Evolutionary conservation across 2,888 invertebrate species (phyloP).

Genomic region (Drosophila mulleri): DNA sequence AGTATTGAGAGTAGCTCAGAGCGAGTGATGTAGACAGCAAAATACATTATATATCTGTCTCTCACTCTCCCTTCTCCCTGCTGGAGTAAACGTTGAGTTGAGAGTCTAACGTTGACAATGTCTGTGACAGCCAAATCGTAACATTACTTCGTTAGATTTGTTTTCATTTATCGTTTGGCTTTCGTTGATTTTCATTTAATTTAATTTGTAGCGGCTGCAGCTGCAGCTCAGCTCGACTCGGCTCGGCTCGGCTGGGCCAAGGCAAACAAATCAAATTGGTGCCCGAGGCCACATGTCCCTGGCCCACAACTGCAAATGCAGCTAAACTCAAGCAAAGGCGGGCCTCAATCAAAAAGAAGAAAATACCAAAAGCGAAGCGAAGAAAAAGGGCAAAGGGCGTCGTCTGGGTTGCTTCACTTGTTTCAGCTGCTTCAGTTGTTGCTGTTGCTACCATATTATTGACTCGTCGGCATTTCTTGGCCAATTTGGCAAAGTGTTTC

Average conservation of each 20-base stretch:
- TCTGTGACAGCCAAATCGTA: conserved; percentile 22
- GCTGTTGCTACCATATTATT: conserved; percentile 42
- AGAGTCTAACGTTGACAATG: conserved; percentile 2
- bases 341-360: conserved; percentile 20
- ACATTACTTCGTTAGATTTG: conserved; percentile 39
- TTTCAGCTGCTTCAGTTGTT: background rate
- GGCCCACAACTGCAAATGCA: conserved; percentile 23
- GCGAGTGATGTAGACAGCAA: background rate
- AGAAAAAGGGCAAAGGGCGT: conserved; percentile 36
- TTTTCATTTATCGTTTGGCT: conserved; percentile 45
- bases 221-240: conserved; percentile 17
- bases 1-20: background rate
- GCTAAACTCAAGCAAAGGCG: conserved; percentile 5
- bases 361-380: background rate
- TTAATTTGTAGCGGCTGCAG: conserved; percentile 50
- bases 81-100: background rate
- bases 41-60: too few relatives aligned
- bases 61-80: background rate
- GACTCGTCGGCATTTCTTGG: conserved; percentile 69
- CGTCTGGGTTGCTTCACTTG: conserved; percentile 38
- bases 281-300: conserved; percentile 24
- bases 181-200: conserved; percentile 65
- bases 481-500: conserved; percentile 79
- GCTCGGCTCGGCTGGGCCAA: conserved; percentile 11
- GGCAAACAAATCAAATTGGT: conserved; percentile 67